phyloP scores from a whole-genome alignment of 2,113 vertebrate species.

The Ammospiza nelsoni region DNA sequence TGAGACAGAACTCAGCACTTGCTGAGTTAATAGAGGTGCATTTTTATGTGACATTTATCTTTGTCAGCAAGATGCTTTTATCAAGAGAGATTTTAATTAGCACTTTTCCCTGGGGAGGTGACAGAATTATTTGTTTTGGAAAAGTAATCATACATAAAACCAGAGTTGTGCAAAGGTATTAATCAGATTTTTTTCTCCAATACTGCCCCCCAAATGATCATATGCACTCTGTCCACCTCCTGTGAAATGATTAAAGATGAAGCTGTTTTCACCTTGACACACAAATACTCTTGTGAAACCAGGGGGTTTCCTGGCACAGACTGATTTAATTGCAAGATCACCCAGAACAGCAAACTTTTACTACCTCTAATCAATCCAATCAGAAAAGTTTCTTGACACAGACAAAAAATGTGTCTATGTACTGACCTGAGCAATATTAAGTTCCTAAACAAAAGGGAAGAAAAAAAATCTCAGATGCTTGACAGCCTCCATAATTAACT shows the following conservation, averaged over 20 bases:
- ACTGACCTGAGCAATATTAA: neutral
- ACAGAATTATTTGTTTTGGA: neutral
- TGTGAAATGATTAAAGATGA: neutral
- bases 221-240: neutral
- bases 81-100: conserved; percentile 2
- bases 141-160: neutral
- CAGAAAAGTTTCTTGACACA: neutral
- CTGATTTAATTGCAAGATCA: neutral
- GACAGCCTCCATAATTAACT: neutral
- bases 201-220: neutral
- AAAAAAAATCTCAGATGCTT: neutral
- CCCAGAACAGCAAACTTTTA: neutral
- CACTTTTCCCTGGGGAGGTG: neutral
- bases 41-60: neutral
- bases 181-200: neutral
- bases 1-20: neutral
- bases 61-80: neutral
- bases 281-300: neutral
- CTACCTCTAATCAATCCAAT: neutral
- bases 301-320: neutral
- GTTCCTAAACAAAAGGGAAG: neutral
- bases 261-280: neutral
- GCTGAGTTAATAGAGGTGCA: neutral
- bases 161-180: neutral
- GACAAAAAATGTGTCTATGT: neutral